Percentiles rank a stretch among this genome's conserved stretches.
Evolutionary conservation across 2,888 invertebrate genomes (phyloP).

Genomic region (Melikaiella ostensackeni): DNA sequence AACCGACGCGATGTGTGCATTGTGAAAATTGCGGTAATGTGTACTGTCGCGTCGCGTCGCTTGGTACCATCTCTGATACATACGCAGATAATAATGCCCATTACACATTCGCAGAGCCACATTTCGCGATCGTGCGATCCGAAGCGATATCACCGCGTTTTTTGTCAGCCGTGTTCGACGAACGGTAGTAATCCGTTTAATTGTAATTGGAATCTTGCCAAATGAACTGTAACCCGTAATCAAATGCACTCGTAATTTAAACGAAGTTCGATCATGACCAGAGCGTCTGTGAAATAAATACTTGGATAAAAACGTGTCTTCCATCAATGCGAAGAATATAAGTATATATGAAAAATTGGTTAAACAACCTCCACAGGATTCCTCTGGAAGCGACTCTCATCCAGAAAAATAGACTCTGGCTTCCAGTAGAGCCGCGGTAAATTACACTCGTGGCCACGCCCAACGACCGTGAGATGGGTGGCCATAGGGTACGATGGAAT

Average conservation of each 20-base stretch:
- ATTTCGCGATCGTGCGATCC: constrained; percentile 49
- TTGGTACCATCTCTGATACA: constrained; percentile 49
- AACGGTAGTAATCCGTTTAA: constrained; percentile 64
- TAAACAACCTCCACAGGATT: too few species aligned
- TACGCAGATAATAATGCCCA: constrained; percentile 57
- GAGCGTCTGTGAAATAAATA: neutral
- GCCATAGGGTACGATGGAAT: too few species aligned
- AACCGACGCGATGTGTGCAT: neutral
- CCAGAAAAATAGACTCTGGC: too few species aligned
- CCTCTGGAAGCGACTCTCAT: too few species aligned
- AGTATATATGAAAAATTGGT: too few species aligned
- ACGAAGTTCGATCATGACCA: constrained; percentile 38
- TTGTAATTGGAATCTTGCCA: constrained; percentile 70
- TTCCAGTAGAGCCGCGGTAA: too few species aligned
- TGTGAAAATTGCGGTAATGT: constrained; percentile 9
- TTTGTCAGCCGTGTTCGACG: constrained; percentile 57
- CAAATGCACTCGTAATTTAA: constrained; percentile 57
- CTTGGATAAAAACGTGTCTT: too few species aligned
- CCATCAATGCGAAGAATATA: too few species aligned
- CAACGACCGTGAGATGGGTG: too few species aligned
- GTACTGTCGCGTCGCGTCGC: constrained; percentile 4
- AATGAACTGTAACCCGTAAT: constrained; percentile 64
- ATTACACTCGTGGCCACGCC: too few species aligned
- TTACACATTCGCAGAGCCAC: constrained; percentile 55
- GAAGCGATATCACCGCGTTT: constrained; percentile 50